Evolutionary conservation across 2,113 vertebrate genomes (phyloP).

Genomic region (Dissostichus mawsoni): DNA sequence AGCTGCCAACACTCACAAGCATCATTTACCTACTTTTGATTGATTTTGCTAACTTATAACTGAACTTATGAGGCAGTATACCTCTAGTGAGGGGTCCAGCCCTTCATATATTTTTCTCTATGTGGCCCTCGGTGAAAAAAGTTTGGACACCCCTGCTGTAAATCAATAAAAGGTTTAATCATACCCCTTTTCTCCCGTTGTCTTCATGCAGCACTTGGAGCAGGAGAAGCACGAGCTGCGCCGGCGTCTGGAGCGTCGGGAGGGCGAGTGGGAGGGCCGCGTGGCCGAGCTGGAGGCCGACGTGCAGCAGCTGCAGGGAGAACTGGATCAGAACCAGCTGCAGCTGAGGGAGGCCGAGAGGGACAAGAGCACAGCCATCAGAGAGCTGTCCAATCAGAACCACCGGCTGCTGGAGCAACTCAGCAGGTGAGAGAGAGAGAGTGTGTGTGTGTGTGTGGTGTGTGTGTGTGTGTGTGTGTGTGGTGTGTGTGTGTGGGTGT

Average conservation of each 20-base stretch:
- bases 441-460: constrained; percentile 9
- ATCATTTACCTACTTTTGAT: too few species aligned
- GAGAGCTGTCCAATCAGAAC: constrained; percentile 97
- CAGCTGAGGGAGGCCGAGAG: constrained; percentile 92
- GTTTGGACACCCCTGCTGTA: too few species aligned
- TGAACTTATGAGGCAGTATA: too few species aligned
- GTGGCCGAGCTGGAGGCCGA: constrained; percentile 97
- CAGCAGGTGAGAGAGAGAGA: constrained; percentile 90
- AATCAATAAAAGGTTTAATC: background rate
- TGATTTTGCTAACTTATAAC: too few species aligned
- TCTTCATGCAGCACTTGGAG: constrained; percentile 89
- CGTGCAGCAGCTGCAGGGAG: constrained; percentile 93
- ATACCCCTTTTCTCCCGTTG: background rate
- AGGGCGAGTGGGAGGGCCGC: constrained; percentile 97
- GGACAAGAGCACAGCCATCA: constrained; percentile 91
- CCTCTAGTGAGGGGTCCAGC: too few species aligned
- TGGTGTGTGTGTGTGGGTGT: background rate
- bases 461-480: background rate
- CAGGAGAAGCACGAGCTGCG: constrained; percentile 97
- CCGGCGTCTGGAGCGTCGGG: constrained; percentile 92
- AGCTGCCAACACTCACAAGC: too few species aligned
- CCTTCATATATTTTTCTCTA: too few species aligned
- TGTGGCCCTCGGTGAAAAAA: too few species aligned
- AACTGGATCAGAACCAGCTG: constrained; percentile 93
- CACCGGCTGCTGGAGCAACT: constrained; percentile 97